Evolutionary conservation across 2,113 vertebrate genomes (phyloP), one percentile per base, ranked within the genome.

Genomic region (Loxodonta africana): DNA sequence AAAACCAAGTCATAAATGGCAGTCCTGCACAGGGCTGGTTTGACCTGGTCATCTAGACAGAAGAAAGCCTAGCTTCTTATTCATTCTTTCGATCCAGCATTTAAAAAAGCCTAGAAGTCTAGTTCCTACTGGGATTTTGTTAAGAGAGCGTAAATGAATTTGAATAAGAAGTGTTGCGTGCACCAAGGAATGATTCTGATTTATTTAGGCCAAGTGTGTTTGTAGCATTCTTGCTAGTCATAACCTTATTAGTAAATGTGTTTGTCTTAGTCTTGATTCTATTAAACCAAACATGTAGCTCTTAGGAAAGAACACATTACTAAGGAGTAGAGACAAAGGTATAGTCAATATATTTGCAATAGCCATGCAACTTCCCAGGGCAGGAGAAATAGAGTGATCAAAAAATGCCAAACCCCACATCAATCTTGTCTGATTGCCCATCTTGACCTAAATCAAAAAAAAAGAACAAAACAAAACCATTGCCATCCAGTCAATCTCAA

Each of bases 281-380:
- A 95, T 90, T 95, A 96, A 96, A 88, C 77, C 41, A 97, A 93
- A 94, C 37, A 63, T 44, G 77, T 41, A 90, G 37, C 46, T 87
- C 83, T 87, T 83, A 97, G 94, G 65, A 94, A 94, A 92, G 76
- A 96, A 65, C 23, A n/a, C 74, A 62, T 87, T 91, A 48, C 57
- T 51, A 81, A 88, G 26, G 21, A 85, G 26, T 6, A 81, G 69
- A 83, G 62, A 91, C 89, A 90, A 94, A 69, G 57, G 87, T 87
- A 91, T 1, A 37, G 17, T 37, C 14, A 41, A 46, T 30, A 20
- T 25, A 26, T 21, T 77, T 33, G 18, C 37, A 80, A 91, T 71
- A 88, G 2, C 5, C 18, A 57, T 33, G 7, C 30, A 37, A 12
- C 20, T 67, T 94, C 84, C 41, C 17, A 20, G 30, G 20, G 15